Evolutionary conservation across 2,113 vertebrate species (phyloP).

Genomic region (Machaerirhynchus nigripectus): DNA sequence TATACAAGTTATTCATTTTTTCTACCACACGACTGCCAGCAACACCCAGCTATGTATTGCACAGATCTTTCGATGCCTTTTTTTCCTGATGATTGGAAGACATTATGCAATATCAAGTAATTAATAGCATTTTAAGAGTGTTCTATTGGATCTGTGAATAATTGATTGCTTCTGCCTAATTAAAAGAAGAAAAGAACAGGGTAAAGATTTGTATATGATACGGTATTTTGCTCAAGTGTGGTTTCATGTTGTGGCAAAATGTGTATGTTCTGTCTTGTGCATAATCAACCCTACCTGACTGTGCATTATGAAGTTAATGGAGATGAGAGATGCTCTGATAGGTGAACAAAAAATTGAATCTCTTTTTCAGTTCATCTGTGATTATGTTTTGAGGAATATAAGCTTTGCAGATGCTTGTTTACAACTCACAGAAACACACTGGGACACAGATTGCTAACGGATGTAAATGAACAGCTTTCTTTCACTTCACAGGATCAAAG

Average conservation of each 20-base stretch:
- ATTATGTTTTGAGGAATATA: not conserved
- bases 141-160: not conserved
- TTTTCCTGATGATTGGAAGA: not conserved
- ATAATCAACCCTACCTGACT: not conserved
- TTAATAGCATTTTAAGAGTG: not conserved
- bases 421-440: not conserved
- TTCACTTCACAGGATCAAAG: not conserved
- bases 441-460: not conserved
- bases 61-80: not conserved
- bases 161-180: slow-evolving; percentile 14
- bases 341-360: not conserved
- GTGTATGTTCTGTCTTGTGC: not conserved
- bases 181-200: not conserved
- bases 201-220: not conserved
- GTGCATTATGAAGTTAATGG: not conserved
- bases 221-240: not conserved
- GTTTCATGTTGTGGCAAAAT: not conserved
- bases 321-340: not conserved
- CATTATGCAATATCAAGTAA: not conserved
- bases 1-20: not conserved
- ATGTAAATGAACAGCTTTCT: not conserved
- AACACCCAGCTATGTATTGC: not conserved
- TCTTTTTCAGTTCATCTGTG: not conserved
- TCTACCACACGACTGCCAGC: not conserved
- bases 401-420: not conserved